Evolutionary conservation across 2,888 invertebrate genomes (phyloP), one percentile per base, ranked within the genome.

Genomic region (Slavum lentiscoides): DNA sequence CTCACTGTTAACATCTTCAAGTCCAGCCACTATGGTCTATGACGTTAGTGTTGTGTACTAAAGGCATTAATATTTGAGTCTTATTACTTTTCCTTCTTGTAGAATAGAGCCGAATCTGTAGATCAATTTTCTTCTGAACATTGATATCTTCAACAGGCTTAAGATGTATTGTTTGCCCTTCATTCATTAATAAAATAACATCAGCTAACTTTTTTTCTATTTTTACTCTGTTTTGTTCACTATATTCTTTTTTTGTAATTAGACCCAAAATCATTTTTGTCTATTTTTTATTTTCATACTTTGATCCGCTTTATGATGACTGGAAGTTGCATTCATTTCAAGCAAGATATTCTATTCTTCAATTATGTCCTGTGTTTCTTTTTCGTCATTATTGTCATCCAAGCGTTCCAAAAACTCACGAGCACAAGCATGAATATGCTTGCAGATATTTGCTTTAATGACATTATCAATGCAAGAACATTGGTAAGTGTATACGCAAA

Each of bases 41-140:
- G 19, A 17, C 4, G 30, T 49, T 67, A 13, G 30, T 15, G 21
- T 67, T 21, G 49, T 49, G 39, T 49, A 61, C 23, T 23, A 49
- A 23, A 49, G 49, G 67, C 21, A 49, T 67, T 21, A 15, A 43
- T 15, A 67, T 67, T 49, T 21, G 4, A 21, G n/a, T 21, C 21
- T 67, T 67, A 6, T 19, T 9, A 21, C 13, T 49, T 67, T 49
- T 67, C 21, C 21, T 49, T 67, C 21, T 67, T 43, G 67, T 49
- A 21, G 21, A 49, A 21, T 43, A 49, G 15, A 67, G 43, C 21
- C 66, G 37, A 39, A 17, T 11, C 13, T 66, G 66, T 66, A 39
- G 66, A 39, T 64, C 39, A 8, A 64, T 64, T 66, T 66, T 43
- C n/a, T n/a, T 66, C 39, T 66, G 39, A n/a, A 66, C 64, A 39